Conservation (phyloP, 2,888 invertebrate genomes). For the Tuberolachnus salignus region DNA sequence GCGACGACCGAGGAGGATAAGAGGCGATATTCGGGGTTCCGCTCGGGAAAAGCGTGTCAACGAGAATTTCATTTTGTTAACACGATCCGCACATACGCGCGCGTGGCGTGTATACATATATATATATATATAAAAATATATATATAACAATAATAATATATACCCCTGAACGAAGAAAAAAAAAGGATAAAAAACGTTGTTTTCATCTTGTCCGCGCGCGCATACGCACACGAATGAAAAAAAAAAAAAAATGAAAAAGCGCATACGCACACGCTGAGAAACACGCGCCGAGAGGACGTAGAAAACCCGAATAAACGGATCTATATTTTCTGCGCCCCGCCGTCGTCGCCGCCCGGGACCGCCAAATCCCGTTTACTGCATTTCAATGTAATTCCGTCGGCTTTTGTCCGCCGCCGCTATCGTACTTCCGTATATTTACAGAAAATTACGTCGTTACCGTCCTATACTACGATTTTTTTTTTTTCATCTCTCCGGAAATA, state of each 20-base stretch:
- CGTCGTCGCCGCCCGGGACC: conserved; percentile 43
- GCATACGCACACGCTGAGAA: background rate
- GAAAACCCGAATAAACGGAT: conserved; percentile 52
- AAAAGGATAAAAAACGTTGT: conserved; percentile 44
- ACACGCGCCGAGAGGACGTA: background rate
- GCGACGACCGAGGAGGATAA: conserved; percentile 6
- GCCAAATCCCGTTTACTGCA: conserved; percentile 56
- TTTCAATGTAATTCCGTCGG: conserved; percentile 54
- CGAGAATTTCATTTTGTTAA: conserved; percentile 57
- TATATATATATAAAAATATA: too few relatives aligned
- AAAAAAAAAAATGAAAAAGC: too few relatives aligned
- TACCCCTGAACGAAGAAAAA: too few relatives aligned
- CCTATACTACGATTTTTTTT: conserved; percentile 33
- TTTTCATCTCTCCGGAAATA: background rate
- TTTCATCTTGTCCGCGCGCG: conserved; percentile 28
- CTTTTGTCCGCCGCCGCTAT: conserved; percentile 58
- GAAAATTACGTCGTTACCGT: conserved; percentile 34
- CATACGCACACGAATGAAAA: too few relatives aligned
- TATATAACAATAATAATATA: background rate
- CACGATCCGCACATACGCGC: conserved; percentile 39
- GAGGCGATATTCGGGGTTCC: conserved; percentile 48
- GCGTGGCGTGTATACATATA: too few relatives aligned
- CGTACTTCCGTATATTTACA: conserved; percentile 14
- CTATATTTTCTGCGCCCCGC: conserved; percentile 38
- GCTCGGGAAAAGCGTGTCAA: conserved; percentile 53